Conservation (phyloP, 1,140 invertebrate species). For the Drosophila hydei region DNA sequence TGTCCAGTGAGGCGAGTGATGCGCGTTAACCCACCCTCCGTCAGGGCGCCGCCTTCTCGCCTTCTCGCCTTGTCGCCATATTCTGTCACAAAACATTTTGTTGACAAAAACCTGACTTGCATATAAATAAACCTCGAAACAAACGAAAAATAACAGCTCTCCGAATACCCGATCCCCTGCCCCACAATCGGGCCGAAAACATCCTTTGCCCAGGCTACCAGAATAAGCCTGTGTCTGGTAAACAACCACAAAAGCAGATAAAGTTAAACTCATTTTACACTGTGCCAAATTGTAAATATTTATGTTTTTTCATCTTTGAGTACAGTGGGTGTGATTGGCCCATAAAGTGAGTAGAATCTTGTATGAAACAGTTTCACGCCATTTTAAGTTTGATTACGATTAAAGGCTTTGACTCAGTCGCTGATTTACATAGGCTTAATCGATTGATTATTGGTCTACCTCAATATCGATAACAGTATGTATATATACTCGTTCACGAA, state of each 20-base stretch:
- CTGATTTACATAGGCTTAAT: no score
- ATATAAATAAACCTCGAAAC: constrained; percentile 77
- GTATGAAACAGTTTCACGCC: no score
- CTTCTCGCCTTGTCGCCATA: constrained; percentile 58
- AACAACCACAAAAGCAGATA: constrained; percentile 80
- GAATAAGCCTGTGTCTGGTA: constrained; percentile 56
- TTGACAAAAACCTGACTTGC: constrained; percentile 74
- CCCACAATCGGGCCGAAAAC: not conserved
- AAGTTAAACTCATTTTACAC: constrained; percentile 80
- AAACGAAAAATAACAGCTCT: constrained; percentile 59
- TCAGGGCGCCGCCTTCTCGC: constrained; percentile 13
- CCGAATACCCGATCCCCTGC: not conserved
- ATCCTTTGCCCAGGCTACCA: constrained; percentile 12
- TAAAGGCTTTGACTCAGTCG: no score
- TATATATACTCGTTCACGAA: no score
- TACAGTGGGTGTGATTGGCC: not conserved
- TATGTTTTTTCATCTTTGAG: constrained; percentile 43
- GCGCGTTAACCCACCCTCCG: constrained; percentile 45
- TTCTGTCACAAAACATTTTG: constrained; percentile 53
- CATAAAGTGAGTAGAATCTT: not conserved
- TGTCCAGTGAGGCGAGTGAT: constrained; percentile 76
- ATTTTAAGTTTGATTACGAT: no score
- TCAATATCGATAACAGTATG: no score
- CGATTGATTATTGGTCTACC: no score
- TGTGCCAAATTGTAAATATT: constrained; percentile 81